Conservation (phyloP, 2,797 vertebrate genomes). For the Aeoliscus strigatus region DNA sequence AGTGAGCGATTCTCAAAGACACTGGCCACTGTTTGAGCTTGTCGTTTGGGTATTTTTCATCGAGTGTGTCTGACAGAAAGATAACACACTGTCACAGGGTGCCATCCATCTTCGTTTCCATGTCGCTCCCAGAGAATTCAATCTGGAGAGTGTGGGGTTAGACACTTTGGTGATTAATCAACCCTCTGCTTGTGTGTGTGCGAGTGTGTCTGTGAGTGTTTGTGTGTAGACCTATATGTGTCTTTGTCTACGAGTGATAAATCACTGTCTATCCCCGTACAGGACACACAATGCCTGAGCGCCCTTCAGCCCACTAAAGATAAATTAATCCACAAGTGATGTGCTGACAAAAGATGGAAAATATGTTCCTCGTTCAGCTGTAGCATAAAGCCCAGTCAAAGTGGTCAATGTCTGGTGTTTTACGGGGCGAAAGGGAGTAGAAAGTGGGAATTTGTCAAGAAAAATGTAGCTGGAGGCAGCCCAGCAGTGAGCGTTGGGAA, state of each 20-base stretch:
- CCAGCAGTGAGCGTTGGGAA: conserved; percentile 33
- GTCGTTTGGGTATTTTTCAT: conserved; percentile 65
- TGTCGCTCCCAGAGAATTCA: conserved; percentile 59
- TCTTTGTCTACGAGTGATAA: conserved; percentile 70
- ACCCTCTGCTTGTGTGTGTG: conserved; percentile 37
- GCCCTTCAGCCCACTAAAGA: conserved; percentile 56
- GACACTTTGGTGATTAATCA: conserved; percentile 66
- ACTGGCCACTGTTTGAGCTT: conserved; percentile 55
- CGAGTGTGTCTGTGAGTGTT: conserved; percentile 41
- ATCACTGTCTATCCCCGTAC: conserved; percentile 70
- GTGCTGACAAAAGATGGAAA: conserved; percentile 50
- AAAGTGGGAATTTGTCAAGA: conserved; percentile 35
- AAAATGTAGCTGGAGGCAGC: conserved; percentile 20
- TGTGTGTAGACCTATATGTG: conserved; percentile 31
- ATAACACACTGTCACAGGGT: conserved; percentile 59
- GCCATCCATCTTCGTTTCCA: conserved; percentile 68
- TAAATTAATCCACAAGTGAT: conserved; percentile 64
- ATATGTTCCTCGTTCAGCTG: conserved; percentile 34
- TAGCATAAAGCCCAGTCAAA: conserved; percentile 12
- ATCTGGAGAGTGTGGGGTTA: conserved; percentile 53
- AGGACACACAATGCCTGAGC: conserved; percentile 50
- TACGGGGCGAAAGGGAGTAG: conserved; percentile 14
- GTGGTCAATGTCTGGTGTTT: conserved; percentile 22
- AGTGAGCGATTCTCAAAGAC: conserved; percentile 33
- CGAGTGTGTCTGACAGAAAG: conserved; percentile 59